Percentiles rank a stretch among this genome's conserved stretches.
Evolutionary conservation across 2,797 vertebrate species (phyloP).

Genomic region (Acipenser ruthenus): DNA sequence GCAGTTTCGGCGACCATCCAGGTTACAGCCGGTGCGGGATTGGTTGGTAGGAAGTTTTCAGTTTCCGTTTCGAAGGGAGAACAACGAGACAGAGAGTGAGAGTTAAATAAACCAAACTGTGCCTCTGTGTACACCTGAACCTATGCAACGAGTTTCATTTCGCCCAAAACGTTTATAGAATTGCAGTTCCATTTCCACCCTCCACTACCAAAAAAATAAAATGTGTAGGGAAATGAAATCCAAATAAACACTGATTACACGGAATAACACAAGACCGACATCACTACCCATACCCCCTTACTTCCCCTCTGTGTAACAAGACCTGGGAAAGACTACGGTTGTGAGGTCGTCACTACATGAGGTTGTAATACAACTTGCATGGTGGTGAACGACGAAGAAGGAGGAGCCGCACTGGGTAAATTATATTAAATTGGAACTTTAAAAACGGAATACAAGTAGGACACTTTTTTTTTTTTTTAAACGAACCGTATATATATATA

Average conservation of each 20-base stretch:
- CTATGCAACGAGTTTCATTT: too few species aligned
- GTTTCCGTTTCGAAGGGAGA: background rate
- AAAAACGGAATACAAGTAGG: background rate
- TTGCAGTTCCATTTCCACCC: too few species aligned
- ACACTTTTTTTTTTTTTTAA: background rate
- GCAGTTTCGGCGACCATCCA: too few species aligned
- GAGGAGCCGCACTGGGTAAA: constrained; percentile 18
- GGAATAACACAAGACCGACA: background rate
- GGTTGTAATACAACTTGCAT: background rate
- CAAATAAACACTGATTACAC: too few species aligned
- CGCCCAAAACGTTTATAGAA: too few species aligned
- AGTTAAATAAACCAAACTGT: background rate
- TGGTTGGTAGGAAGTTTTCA: background rate
- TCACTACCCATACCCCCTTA: background rate
- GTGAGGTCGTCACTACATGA: background rate
- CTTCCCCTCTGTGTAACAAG: background rate
- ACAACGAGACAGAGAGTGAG: background rate
- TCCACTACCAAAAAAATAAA: too few species aligned
- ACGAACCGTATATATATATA: background rate
- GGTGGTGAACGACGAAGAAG: background rate
- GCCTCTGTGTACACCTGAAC: background rate
- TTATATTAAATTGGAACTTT: constrained; percentile 16
- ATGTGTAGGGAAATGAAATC: too few species aligned
- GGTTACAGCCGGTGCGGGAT: background rate
- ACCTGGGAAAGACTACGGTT: background rate